Evolutionary conservation across 2,888 invertebrate species (phyloP).

Genomic region (Linnaemya tessellans): DNA sequence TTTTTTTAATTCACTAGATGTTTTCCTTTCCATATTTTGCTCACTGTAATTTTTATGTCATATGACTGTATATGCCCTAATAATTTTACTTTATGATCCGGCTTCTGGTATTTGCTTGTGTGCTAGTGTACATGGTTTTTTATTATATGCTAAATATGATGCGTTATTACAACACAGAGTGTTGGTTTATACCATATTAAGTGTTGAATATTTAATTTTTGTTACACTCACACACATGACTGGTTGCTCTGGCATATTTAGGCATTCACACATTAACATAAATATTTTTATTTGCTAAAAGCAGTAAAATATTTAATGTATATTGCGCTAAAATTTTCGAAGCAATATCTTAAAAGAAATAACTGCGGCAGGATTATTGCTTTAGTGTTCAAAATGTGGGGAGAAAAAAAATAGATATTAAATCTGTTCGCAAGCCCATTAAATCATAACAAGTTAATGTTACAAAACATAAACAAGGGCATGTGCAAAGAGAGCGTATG

Average conservation of each 20-base stretch:
- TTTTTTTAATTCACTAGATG: no score
- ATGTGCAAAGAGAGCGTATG: constrained; percentile 7
- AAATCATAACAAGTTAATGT: background rate
- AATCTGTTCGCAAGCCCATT: constrained; percentile 3
- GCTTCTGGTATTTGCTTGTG: background rate
- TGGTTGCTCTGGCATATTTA: background rate
- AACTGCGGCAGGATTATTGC: background rate
- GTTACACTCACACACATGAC: background rate
- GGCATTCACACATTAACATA: constrained; percentile 2
- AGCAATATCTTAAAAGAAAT: background rate
- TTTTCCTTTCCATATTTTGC: no score
- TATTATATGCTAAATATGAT: constrained; percentile 60
- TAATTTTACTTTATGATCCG: constrained; percentile 58
- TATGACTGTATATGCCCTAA: background rate
- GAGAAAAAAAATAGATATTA: constrained; percentile 12
- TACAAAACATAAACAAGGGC: background rate
- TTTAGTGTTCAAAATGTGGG: constrained; percentile 5
- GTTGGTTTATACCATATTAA: constrained; percentile 64
- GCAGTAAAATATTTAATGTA: constrained; percentile 52
- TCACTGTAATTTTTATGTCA: background rate
- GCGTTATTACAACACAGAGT: constrained; percentile 62
- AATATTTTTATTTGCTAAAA: constrained; percentile 38
- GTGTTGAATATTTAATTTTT: constrained; percentile 65
- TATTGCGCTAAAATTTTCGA: background rate
- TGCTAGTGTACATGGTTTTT: background rate